Evolutionary conservation across 30 jellyfish, hydroid and myxozoan genomes (phyloP).

Genomic region (Nemopilema nomurai): DNA sequence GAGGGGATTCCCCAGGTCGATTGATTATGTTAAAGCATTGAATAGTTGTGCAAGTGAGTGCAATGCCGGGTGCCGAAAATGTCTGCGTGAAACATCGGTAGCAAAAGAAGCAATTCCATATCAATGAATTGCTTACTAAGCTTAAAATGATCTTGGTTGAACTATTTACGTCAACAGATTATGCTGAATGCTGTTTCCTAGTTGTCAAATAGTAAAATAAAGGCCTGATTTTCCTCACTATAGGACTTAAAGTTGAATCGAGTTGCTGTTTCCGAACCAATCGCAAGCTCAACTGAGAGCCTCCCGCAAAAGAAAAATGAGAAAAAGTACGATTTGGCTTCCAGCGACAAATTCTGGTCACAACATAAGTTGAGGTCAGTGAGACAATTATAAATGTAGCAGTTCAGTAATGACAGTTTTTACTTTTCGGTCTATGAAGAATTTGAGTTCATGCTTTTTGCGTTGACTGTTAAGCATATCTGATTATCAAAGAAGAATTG

Average conservation of each 20-base stretch:
- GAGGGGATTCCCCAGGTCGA: neutral
- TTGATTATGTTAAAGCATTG: neutral
- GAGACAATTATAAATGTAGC: neutral
- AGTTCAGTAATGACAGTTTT: too few species aligned
- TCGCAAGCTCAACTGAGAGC: conserved; percentile 2
- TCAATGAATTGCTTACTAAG: too few species aligned
- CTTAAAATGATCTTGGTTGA: too few species aligned
- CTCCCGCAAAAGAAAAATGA: conserved; percentile 44
- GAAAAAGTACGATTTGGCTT: conserved; percentile 84
- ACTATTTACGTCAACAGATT: too few species aligned
- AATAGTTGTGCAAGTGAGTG: neutral
- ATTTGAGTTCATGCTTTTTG: too few species aligned
- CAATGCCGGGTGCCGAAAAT: neutral
- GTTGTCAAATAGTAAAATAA: too few species aligned
- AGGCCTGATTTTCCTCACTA: neutral
- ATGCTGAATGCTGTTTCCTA: too few species aligned
- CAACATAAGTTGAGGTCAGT: conserved; percentile 90
- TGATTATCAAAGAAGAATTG: too few species aligned
- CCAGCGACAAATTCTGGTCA: conserved; percentile 87
- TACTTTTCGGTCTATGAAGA: too few species aligned
- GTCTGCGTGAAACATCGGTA: too few species aligned
- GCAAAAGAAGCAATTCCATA: too few species aligned
- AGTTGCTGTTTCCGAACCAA: conserved; percentile 77
- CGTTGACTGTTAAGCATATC: too few species aligned
- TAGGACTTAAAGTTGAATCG: conserved; percentile 91